Evolutionary conservation across 2,888 invertebrate species (phyloP), one percentile per base, ranked within the genome.

Genomic region (Thymelicus acteon): DNA sequence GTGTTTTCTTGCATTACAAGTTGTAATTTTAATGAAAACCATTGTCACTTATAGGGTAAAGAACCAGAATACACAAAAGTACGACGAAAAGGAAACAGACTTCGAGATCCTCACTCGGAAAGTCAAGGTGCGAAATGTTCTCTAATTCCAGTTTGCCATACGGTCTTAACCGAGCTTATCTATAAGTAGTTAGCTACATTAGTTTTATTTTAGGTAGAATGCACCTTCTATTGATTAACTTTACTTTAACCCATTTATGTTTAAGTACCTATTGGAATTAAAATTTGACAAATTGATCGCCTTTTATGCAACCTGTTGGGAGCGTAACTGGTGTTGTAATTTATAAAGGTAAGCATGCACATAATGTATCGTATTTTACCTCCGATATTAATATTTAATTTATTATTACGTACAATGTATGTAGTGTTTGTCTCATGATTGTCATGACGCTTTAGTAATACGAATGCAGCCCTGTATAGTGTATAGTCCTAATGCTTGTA

Each of bases 31-130:
- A 44, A n/a, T 44, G 19, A 40, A 57, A 63, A n/a, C 24, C 10
- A 57, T 60, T 66, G 48, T 76, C 60, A 70, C 60, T 78, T 88
- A 71, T 90, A 96, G 96, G 95, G 95, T 78, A 97, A 97, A 92
- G 97, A 97, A 84, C 97, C 97, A 72, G 97, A 97, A 86, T 97
- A 97, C 83, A 97, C 97, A 6, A 97, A 97, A 94, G 97, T 97
- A 24, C 93, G 97, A 83, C 96, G 97, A 96, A 97, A 97, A 96
- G 97, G 96, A 76, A 96, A 96, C 76, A 94, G 96, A 81, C 94
- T 97, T 71, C 94, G 97, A 72, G 97, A 97, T 88, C 97, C 97
- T 13, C 97, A 97, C 90, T 97, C 97, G 3, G 97, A 97, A 86
- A 97, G 97, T 85, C 97, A 97, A 96, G 97, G 97, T 97, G 95